Conservation (phyloP, 2,113 vertebrate genomes). For the Scalopus aquaticus region DNA sequence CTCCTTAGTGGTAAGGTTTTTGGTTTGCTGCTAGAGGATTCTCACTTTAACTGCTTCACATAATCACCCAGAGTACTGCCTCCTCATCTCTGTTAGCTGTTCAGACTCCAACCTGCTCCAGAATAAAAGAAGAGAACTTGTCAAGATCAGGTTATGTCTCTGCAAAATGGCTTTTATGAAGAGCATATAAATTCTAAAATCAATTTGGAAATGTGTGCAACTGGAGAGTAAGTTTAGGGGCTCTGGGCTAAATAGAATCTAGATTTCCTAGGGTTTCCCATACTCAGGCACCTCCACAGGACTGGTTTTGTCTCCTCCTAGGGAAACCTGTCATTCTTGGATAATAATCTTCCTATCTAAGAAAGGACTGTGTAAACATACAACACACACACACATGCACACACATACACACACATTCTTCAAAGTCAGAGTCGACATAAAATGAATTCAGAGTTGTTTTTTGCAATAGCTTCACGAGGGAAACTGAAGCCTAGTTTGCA, state of each 20-base stretch:
- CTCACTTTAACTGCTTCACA: slow-evolving; percentile 3
- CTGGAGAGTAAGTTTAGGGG: neutral
- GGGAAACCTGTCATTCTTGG: neutral
- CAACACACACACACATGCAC: no score
- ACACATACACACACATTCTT: neutral
- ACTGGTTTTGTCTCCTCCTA: neutral
- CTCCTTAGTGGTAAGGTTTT: slow-evolving; percentile 75
- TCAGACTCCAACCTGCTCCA: neutral
- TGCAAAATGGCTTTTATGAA: neutral
- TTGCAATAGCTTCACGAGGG: neutral
- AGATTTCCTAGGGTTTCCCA: neutral
- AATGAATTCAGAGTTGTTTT: neutral
- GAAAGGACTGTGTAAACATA: neutral
- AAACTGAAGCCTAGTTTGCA: neutral
- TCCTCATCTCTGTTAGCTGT: neutral
- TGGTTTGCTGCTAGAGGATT: slow-evolving; percentile 55
- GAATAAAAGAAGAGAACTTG: neutral
- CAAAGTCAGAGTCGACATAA: neutral
- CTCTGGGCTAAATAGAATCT: neutral
- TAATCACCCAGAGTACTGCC: neutral
- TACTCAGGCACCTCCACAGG: neutral
- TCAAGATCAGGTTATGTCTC: neutral
- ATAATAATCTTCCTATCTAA: neutral
- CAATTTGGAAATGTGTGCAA: neutral
- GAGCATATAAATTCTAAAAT: neutral